Evolutionary conservation across 2,888 invertebrate genomes (phyloP), one percentile per base, ranked within the genome.

Genomic region (Ophion obscuratus): DNA sequence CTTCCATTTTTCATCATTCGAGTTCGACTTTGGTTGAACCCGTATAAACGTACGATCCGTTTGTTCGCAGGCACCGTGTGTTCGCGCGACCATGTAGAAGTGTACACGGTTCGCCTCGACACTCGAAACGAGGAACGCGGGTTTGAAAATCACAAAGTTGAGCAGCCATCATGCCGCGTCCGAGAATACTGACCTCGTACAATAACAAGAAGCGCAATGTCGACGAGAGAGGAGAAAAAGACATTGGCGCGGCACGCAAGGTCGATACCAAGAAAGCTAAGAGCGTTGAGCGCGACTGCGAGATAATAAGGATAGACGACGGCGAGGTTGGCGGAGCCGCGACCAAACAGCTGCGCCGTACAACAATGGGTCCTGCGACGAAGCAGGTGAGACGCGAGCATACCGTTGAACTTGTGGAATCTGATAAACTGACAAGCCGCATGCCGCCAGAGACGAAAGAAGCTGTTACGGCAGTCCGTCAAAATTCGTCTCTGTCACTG

Each of bases 131-230:
- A 17, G 47, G 24, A 47, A 47, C 11, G 11, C 47, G 47, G 14
- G 6, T 7, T 20, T 14, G 0, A 31, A 27, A 44, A 40, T 78
- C 14, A 0, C n/a, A 20, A 74, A 40, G 4, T 20, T 40, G 4
- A 14, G 57, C 27, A 17, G 27, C 66, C 10, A 11, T 14, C 10
- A 83, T 81, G 82, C 40, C 71, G 17, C 83, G 71, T 44, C 70
- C 83, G n/a, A 31, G 85, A 59, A 85, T 83, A 40, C 66, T 76
- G 5, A 75, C 66, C 11, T 71, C 67, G 11, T 36, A 59, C 7
- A 59, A 77, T 44, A 1, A 36, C 20, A 78, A 59, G 10, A 6
- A 31, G 11, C 74, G 9, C 36, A 24, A 64, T 0, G 17, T 2
- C 1, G 24, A 67, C 20, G 31, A 53, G 6, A 31, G 53, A 14